Evolutionary conservation across 2,888 invertebrate species (phyloP).

Genomic region (Lymantria monacha): DNA sequence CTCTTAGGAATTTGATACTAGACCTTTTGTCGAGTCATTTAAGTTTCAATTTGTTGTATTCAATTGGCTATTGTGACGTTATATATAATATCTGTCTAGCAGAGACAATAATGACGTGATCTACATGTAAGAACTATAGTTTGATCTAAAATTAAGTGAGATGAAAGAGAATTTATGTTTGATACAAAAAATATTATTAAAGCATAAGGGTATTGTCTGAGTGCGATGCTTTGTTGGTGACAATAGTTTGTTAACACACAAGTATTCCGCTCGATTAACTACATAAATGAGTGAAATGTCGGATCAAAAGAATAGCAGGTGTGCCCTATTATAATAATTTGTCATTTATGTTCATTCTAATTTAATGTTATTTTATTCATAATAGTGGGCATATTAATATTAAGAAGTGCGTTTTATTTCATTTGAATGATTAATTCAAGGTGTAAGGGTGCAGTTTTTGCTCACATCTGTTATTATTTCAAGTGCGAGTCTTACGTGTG

Average conservation of each 20-base stretch:
- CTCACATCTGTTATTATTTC: too few species aligned
- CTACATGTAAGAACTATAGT: conserved; percentile 78
- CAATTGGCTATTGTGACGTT: conserved; percentile 37
- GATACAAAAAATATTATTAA: conserved; percentile 78
- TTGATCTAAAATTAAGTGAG: conserved; percentile 78
- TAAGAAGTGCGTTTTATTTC: conserved; percentile 37
- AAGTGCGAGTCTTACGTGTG: too few species aligned
- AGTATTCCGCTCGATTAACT: conserved; percentile 77
- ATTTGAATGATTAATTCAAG: conserved; percentile 44
- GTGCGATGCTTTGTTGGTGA: conserved; percentile 68
- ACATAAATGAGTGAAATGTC: conserved; percentile 82
- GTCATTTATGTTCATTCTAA: conserved; percentile 69
- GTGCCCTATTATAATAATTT: conserved; percentile 78
- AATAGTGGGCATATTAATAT: conserved; percentile 55
- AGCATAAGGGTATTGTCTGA: conserved; percentile 69
- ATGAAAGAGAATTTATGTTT: conserved; percentile 77
- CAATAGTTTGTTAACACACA: conserved; percentile 71
- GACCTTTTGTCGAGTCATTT: conserved; percentile 30
- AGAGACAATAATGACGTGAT: conserved; percentile 77
- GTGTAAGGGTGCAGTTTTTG: conserved; percentile 18
- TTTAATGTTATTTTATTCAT: conserved; percentile 59
- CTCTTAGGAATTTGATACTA: conserved; percentile 23
- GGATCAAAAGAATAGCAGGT: conserved; percentile 82
- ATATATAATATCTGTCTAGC: conserved; percentile 36
- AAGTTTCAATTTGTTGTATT: conserved; percentile 39